Base-by-base conservation (phyloP, 2,797 vertebrate species). In the Austrolebias charrua region DNA sequence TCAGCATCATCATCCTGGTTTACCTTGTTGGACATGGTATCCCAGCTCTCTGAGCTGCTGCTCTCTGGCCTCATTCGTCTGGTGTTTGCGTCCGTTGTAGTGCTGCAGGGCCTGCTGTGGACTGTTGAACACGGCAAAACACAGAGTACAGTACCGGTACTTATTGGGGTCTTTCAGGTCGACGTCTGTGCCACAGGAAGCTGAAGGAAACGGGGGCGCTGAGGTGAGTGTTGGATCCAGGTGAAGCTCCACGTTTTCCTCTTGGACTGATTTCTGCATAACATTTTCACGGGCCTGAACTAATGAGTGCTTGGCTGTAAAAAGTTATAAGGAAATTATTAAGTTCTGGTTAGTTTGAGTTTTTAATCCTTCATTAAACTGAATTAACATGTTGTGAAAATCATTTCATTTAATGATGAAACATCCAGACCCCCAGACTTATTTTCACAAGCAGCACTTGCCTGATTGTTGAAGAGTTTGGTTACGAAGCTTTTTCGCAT, bases 11-110 rank as follows among this genome's bases (percentile, higher is more conserved):
- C 16, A 55, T 4, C 1, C 5, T 40, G 2, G 28, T 38, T 73
- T 92, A 89, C 76, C 80, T 73, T 89, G 75, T 57, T 91, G 55
- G 11, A 53, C 74, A 33, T 88, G 65, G 5, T 92, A 80, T 62
- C 88, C 86, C 4, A 94, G 83, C 57, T 93, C 69, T 70, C 86
- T 86, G 70, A 95, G 35, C 76, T 92, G 63, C 13, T 87, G 90
- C 69, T 87, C 90, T 49, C 91, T 87, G 67, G 83, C 81, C 78
- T 92, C 88, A 19, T 93, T 96, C 73, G 91, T 92, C 79, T 92
- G 93, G 86, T 96, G 94, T 71, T 94, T 95, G 66, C 93, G 93
- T 38, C 95, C 94, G 15, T 79, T 83, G 71, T 95, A 97, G 82
- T 95, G 95, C 71, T 95, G 88, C 69, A 91, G 74, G 42, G 94